Percentiles rank a stretch among this genome's conserved stretches.
These are phyloP conservation scores for Coelogynopora nodosa DNA, from an alignment of 2,888 invertebrate genomes.

Conservation along the genomic window DNA sequence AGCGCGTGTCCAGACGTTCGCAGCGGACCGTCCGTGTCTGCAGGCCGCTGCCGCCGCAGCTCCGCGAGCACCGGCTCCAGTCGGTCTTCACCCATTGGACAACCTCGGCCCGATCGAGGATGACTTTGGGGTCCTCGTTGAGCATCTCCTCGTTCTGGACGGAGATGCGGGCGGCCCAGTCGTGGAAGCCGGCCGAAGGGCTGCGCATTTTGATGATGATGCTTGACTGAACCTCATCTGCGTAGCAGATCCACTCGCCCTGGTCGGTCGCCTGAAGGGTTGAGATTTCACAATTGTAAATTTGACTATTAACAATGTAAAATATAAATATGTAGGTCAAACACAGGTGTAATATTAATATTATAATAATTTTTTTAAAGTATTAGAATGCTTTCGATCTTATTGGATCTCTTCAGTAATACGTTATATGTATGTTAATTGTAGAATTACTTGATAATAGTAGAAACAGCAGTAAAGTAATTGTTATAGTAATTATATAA, in stretches of 20 bases:
- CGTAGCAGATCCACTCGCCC: slow-evolving; percentile 18
- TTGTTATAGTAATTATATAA: no score
- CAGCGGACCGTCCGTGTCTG: slow-evolving; percentile 8
- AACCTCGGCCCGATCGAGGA: background rate
- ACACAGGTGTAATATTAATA: no score
- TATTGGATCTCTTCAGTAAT: no score
- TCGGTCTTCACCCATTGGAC: slow-evolving; percentile 8
- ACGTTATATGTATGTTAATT: no score
- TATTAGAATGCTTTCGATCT: no score
- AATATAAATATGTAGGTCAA: no score
- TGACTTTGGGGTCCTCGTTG: background rate
- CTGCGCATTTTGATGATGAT: slow-evolving; percentile 5
- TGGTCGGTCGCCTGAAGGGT: background rate
- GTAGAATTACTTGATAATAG: no score
- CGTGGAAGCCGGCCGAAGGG: slow-evolving; percentile 29
- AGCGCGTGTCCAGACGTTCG: slow-evolving; percentile 5
- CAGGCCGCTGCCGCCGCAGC: background rate
- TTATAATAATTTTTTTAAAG: no score
- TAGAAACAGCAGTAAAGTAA: no score
- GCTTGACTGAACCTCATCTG: background rate
- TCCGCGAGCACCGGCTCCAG: slow-evolving; percentile 6
- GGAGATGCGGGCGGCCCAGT: background rate
- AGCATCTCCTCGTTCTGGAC: slow-evolving; percentile 3
- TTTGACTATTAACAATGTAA: no score
- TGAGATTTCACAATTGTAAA: no score